Percentiles rank a stretch among this genome's conserved stretches.
Conservation (phyloP, 1,140 invertebrate species). For the Saccostrea echinata region DNA sequence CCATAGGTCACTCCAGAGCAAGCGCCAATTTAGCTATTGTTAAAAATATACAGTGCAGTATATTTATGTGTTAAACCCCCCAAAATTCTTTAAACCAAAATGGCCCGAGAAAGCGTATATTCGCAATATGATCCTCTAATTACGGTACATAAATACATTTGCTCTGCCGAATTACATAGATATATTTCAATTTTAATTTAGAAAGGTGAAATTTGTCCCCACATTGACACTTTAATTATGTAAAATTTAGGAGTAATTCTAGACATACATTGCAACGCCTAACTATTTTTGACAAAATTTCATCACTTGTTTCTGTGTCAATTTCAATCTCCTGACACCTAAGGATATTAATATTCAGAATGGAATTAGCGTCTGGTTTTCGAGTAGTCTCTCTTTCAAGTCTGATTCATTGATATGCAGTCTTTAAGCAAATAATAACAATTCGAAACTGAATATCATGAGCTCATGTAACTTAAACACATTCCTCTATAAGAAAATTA, state of each 20-base stretch:
- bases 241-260: not conserved
- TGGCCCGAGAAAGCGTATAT: not conserved
- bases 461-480: no score
- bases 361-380: not conserved
- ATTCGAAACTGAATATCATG: not conserved
- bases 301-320: not conserved
- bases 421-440: not conserved
- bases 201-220: not conserved
- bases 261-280: not conserved
- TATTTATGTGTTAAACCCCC: no score
- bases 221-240: not conserved
- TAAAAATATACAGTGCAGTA: no score
- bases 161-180: not conserved
- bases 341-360: not conserved
- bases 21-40: no score
- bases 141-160: not conserved
- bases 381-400: not conserved
- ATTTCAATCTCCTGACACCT: not conserved
- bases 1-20: no score
- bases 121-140: not conserved
- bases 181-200: constrained; percentile 7
- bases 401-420: not conserved
- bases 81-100: not conserved
- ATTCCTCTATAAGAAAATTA: no score
- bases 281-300: not conserved